A percentile compares a stretch with the other conserved stretches of the same genome.
Conservation (phyloP, 2,113 vertebrate species). For the Eretmodus cyanostictus region DNA sequence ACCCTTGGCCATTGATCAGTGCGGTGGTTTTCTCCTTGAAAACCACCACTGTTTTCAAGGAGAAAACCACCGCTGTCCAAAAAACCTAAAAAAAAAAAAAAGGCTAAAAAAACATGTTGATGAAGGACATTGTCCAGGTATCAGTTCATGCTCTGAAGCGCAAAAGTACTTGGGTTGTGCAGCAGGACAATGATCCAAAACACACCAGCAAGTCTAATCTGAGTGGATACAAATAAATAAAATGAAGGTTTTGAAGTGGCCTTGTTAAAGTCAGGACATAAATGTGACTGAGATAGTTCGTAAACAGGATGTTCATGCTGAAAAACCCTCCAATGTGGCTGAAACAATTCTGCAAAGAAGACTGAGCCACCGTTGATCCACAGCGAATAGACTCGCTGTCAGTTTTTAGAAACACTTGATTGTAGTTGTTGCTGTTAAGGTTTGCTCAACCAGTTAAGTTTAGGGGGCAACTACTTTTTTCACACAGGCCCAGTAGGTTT, state of each 20-base stretch:
- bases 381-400: rapidly evolving
- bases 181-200: neutral
- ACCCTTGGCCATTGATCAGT: too few species aligned
- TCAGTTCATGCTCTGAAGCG: neutral
- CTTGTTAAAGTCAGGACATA: neutral
- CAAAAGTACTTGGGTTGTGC: neutral
- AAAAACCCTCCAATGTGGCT: neutral
- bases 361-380: neutral
- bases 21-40: too few species aligned
- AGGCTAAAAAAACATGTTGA: neutral
- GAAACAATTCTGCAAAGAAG: neutral
- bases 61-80: neutral
- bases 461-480: rapidly evolving
- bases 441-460: neutral
- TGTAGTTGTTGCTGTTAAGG: neutral
- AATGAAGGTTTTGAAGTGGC: neutral
- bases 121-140: rapidly evolving
- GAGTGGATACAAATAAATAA: neutral
- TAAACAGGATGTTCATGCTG: neutral
- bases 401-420: neutral
- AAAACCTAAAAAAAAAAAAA: neutral
- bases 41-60: neutral
- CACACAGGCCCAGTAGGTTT: neutral
- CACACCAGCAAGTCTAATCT: neutral
- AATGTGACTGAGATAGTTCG: rapidly evolving